Conservation (phyloP, 2,113 vertebrate species). For the Pogonocichla stellata region DNA sequence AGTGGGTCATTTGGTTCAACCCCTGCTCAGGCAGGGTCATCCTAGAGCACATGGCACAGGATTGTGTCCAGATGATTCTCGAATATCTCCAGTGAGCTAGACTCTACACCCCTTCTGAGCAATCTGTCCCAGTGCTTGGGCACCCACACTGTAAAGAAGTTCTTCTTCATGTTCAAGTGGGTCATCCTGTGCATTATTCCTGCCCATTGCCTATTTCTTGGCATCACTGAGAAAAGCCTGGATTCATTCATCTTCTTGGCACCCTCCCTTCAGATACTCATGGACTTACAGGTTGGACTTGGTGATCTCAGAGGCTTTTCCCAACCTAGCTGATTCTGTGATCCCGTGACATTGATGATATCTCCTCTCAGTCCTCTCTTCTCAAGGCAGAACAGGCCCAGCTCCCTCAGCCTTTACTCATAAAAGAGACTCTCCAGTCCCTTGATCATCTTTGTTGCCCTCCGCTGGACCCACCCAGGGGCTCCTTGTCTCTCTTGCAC, state of each 20-base stretch:
- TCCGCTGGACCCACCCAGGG: background rate
- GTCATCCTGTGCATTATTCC: background rate
- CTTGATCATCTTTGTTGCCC: background rate
- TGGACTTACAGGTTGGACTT: background rate
- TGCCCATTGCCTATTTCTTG: background rate
- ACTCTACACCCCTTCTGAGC: background rate
- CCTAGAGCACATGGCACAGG: too few relatives aligned
- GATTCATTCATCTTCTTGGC: background rate
- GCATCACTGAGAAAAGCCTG: background rate
- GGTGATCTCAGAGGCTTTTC: background rate
- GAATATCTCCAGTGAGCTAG: background rate
- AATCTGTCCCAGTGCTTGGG: background rate
- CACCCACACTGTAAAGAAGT: background rate
- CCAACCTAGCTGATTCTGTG: background rate
- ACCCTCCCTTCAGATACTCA: background rate
- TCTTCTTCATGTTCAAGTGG: background rate
- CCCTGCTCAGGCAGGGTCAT: background rate
- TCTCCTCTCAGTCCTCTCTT: background rate
- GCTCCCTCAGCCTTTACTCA: background rate
- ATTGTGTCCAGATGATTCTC: background rate
- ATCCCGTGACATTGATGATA: background rate
- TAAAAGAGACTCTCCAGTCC: background rate
- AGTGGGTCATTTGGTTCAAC: background rate
- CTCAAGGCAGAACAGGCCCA: fast-evolving
- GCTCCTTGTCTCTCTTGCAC: background rate